A percentile compares a stretch with the other conserved stretches of the same genome.
Conservation (phyloP, 2,888 invertebrate species). For the Poecilobothrus nobilitatus region DNA sequence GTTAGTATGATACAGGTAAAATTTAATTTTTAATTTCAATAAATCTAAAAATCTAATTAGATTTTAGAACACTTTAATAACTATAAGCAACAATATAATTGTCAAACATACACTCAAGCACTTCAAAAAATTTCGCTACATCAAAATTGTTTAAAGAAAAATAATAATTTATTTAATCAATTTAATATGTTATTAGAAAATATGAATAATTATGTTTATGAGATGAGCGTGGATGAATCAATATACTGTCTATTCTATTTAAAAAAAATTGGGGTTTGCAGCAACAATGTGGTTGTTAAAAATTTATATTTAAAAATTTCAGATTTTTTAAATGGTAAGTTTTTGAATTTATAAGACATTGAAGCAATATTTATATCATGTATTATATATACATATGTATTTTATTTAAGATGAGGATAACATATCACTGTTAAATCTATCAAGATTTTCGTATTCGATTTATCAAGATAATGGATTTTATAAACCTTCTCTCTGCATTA, state of each 20-base stretch:
- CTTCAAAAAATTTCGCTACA: constrained; percentile 3
- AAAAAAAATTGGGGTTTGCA: constrained; percentile 43
- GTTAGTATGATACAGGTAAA: constrained; percentile 9
- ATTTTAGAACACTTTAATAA: constrained; percentile 13
- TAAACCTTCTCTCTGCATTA: constrained; percentile 38
- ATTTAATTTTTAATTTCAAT: too few relatives aligned
- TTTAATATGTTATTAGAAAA: constrained; percentile 24
- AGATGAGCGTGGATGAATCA: constrained; percentile 39
- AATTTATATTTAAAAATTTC: constrained; percentile 36
- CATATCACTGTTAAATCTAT: constrained; percentile 38
- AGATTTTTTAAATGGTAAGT: background rate
- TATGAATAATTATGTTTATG: constrained; percentile 31
- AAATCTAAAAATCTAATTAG: constrained; percentile 9
- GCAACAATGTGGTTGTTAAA: constrained; percentile 35
- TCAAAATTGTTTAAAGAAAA: background rate
- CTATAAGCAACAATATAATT: background rate
- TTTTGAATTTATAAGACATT: background rate
- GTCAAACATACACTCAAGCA: constrained; percentile 11
- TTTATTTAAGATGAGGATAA: constrained; percentile 26
- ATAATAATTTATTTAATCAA: constrained; percentile 15
- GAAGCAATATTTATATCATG: too few relatives aligned
- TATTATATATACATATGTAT: background rate
- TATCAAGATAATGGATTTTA: constrained; percentile 40
- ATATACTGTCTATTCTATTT: constrained; percentile 45
- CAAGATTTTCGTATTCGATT: constrained; percentile 43